Evolutionary conservation across 2,113 vertebrate genomes (phyloP).

Genomic region (Zingel zingel): DNA sequence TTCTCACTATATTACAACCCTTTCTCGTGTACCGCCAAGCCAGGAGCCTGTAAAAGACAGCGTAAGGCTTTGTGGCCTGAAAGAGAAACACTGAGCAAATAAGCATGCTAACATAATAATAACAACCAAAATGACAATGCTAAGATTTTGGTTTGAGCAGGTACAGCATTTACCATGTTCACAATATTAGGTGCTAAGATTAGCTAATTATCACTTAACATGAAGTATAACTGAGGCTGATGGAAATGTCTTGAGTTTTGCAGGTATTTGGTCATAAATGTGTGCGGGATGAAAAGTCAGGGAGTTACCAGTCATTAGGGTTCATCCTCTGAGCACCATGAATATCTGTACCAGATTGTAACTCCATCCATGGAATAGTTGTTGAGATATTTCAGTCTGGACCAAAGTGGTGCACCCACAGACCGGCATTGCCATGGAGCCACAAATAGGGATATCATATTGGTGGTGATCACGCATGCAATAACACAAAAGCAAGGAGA

Average conservation of each 20-base stretch:
- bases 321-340: neutral
- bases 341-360: neutral
- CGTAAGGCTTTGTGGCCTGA: neutral
- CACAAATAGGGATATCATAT: slow-evolving; percentile 44
- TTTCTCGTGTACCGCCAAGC: neutral
- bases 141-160: neutral
- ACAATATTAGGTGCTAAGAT: neutral
- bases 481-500: slow-evolving; percentile 68
- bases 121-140: neutral
- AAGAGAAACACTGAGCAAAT: neutral
- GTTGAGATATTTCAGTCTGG: neutral
- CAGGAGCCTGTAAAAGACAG: neutral
- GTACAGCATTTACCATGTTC: neutral
- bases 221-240: neutral
- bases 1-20: slow-evolving; percentile 10
- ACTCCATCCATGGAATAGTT: neutral
- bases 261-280: slow-evolving; percentile 1
- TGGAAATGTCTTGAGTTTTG: neutral
- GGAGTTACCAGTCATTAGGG: neutral
- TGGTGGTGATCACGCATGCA: slow-evolving; percentile 56
- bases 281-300: neutral
- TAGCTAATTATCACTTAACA: neutral
- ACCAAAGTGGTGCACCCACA: slow-evolving; percentile 4
- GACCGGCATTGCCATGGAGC: neutral
- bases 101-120: neutral